Evolutionary conservation across 2,888 invertebrate species (phyloP).

Genomic region (Campoplex nolae): DNA sequence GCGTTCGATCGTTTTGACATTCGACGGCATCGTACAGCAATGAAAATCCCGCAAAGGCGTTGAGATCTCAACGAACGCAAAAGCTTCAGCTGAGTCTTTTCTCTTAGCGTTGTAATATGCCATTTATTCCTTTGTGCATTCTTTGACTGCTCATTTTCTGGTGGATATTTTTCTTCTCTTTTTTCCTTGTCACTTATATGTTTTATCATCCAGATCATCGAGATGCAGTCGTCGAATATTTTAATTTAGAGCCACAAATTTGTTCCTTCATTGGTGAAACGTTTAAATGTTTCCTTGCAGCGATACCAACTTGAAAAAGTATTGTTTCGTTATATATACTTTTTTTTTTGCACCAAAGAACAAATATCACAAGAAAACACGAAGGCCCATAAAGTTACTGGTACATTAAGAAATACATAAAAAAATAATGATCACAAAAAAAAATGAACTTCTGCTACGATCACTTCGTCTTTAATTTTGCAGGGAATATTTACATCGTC

Average conservation of each 20-base stretch:
- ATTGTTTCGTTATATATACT: background rate
- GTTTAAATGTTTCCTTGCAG: background rate
- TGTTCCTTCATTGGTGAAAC: background rate
- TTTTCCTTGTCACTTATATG: background rate
- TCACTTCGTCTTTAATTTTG: background rate
- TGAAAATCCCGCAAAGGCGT: constrained; percentile 27
- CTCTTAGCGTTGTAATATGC: constrained; percentile 69
- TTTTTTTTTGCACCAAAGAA: background rate
- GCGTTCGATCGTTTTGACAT: constrained; percentile 30
- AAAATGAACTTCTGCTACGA: background rate
- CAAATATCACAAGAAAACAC: background rate
- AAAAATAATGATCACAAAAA: background rate
- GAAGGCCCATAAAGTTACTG: background rate
- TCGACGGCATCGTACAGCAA: constrained; percentile 27
- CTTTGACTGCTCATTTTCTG: constrained; percentile 53
- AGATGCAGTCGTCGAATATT: background rate
- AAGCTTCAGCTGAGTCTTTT: background rate
- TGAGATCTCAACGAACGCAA: constrained; percentile 30
- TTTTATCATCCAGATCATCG: constrained; percentile 16
- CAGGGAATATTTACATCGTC: background rate
- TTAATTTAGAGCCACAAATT: background rate
- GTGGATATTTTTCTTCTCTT: constrained; percentile 22
- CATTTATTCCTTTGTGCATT: constrained; percentile 75
- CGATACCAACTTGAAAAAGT: background rate
- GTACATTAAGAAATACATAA: background rate